Percentiles rank a stretch among this genome's conserved stretches.
Evolutionary conservation across 2,888 invertebrate species (phyloP).

Genomic region (Fragum sueziense): DNA sequence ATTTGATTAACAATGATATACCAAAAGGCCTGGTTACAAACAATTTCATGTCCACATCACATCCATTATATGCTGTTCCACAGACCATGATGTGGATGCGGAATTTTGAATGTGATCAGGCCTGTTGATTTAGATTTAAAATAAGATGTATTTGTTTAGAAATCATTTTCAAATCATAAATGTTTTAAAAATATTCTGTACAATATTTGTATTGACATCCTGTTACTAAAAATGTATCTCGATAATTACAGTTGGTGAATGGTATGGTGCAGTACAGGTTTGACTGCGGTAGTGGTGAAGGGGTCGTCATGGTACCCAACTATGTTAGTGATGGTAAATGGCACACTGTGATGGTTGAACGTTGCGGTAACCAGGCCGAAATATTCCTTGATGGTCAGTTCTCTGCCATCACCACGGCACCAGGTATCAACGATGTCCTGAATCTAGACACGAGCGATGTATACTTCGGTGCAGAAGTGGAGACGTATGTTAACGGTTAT

Average conservation of each 20-base stretch:
- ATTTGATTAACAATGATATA: too few relatives aligned
- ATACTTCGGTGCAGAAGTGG: constrained; percentile 92
- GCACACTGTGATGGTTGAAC: constrained; percentile 90
- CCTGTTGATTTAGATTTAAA: too few relatives aligned
- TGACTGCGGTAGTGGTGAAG: constrained; percentile 96
- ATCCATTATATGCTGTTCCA: too few relatives aligned
- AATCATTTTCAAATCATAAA: too few relatives aligned
- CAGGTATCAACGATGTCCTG: constrained; percentile 91
- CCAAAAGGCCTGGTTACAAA: too few relatives aligned
- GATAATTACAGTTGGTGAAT: constrained; percentile 86
- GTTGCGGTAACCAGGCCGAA: constrained; percentile 90
- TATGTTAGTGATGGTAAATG: constrained; percentile 92
- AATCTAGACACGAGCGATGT: constrained; percentile 93
- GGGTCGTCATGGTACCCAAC: constrained; percentile 89
- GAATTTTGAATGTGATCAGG: too few relatives aligned
- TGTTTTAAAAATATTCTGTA: too few relatives aligned
- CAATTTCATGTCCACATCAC: too few relatives aligned
- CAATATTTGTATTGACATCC: too few relatives aligned
- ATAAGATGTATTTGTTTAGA: too few relatives aligned
- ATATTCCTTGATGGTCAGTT: constrained; percentile 90
- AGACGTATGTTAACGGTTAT: constrained; percentile 70
- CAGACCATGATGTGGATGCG: too few relatives aligned
- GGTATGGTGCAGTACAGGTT: constrained; percentile 94
- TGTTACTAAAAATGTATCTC: too few relatives aligned
- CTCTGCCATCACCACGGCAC: constrained; percentile 87